A percentile compares a stretch with the other conserved stretches of the same genome.
phyloP scores from a whole-genome alignment of 2,113 vertebrate genomes.

The Copsychus sechellarum region DNA sequence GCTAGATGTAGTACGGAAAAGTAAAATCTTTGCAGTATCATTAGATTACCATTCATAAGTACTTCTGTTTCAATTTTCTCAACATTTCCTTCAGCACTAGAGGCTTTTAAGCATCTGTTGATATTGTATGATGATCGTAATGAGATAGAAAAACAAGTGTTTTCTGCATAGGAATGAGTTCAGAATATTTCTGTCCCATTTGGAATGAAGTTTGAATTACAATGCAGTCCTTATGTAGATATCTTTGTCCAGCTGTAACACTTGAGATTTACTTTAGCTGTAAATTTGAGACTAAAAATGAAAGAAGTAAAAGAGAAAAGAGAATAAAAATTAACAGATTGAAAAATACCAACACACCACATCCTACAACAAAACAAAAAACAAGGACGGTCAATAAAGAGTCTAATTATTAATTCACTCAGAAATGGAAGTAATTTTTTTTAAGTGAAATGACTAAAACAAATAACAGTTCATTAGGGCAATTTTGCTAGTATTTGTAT shows the following conservation, averaged over 20 bases:
- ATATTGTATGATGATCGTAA: slow-evolving; percentile 48
- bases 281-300: slow-evolving; percentile 1
- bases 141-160: neutral
- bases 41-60: slow-evolving; percentile 52
- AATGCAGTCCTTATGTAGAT: neutral
- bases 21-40: slow-evolving; percentile 3
- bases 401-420: slow-evolving; percentile 65
- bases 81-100: slow-evolving; percentile 48
- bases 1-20: slow-evolving; percentile 1
- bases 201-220: slow-evolving; percentile 9
- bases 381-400: slow-evolving; percentile 53
- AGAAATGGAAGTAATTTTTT: slow-evolving; percentile 61
- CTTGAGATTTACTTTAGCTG: neutral
- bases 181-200: neutral
- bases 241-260: slow-evolving; percentile 10
- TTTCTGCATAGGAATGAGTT: slow-evolving; percentile 31
- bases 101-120: slow-evolving; percentile 67
- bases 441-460: slow-evolving; percentile 60
- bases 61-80: slow-evolving; percentile 54
- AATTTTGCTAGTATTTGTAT: slow-evolving; percentile 72
- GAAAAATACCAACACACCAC: neutral
- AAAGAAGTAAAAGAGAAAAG: slow-evolving; percentile 9
- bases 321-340: neutral
- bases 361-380: neutral
- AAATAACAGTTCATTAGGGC: slow-evolving; percentile 60